A percentile compares a stretch with the other conserved stretches of the same genome.
phyloP scores from a whole-genome alignment of 2,113 vertebrate genomes.

The Stigmatopora argus region DNA sequence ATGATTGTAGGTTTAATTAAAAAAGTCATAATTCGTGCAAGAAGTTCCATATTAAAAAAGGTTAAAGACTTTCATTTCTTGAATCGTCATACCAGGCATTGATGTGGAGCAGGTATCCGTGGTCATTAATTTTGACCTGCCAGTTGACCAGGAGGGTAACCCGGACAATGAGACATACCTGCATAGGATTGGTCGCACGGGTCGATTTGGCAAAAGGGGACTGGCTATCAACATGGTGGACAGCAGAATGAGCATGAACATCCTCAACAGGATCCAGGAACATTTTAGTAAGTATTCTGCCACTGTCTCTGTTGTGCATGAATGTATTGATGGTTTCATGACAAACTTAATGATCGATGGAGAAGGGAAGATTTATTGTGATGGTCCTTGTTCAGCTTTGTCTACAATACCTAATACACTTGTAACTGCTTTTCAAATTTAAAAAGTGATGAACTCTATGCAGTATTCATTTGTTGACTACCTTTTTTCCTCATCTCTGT shows the following conservation, averaged over 20 bases:
- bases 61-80: not conserved
- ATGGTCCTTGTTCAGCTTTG: not conserved
- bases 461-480: not conserved
- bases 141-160: conserved; percentile 91
- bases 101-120: conserved; percentile 96
- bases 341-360: not conserved
- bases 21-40: too few species aligned
- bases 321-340: not conserved
- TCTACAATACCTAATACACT: not conserved
- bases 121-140: conserved; percentile 96
- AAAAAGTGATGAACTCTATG: not conserved
- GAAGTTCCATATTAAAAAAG: too few species aligned
- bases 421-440: not conserved
- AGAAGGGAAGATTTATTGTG: too few species aligned
- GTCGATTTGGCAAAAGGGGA: conserved; percentile 92
- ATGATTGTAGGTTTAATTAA: too few species aligned
- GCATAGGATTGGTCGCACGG: conserved; percentile 92
- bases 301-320: not conserved
- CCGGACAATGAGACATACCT: conserved; percentile 95
- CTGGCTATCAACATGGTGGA: conserved; percentile 97
- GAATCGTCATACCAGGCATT: conserved; percentile 72
- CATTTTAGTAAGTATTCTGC: conserved; percentile 67
- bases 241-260: conserved; percentile 94
- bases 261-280: conserved; percentile 91
- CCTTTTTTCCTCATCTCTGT: conserved; percentile 10